Evolutionary conservation across 2,888 invertebrate genomes (phyloP), one percentile per base, ranked within the genome.

Genomic region (Pinctada fucata): DNA sequence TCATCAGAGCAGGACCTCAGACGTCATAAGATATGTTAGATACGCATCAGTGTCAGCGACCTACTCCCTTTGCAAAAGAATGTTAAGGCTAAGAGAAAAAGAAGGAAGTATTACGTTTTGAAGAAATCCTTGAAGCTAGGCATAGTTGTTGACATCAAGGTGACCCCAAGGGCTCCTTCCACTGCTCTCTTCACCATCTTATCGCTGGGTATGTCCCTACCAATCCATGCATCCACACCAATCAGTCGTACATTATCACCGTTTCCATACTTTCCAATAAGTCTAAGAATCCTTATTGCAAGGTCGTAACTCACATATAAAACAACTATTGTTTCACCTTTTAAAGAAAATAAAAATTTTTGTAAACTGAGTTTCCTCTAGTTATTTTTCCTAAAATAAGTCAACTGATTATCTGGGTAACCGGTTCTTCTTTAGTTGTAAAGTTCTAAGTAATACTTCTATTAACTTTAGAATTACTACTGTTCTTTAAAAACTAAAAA

Each of bases 191-290:
- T 91, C 74, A 90, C 81, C 47, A 90, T 87, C 81, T 87, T 75
- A 48, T 86, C 87, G 10, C 88, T 86, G 13, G 85, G 79, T 10
- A 50, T 45, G 16, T 84, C 80, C 8, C 91, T 83, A 5, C 91
- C 91, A 63, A 89, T 93, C 94, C 94, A 94, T 3, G 93, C 94
- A 82, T 94, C 94, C 70, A 93, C 94, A 5, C 94, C 94, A 67
- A 94, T 91, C 94, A 94, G 94, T 2, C 94, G 92, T 85, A 94
- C 93, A 47, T 66, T 76, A 2, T 90, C 88, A 5, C 70, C 73
- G 3, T 75, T 45, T 47, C 81, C 88, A 84, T 64, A 89, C 0
- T 92, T 85, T 50, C 90, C 86, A 0, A 93, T 94, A 4, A 93
- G 93, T 64, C 92, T 89, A 88, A 94, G 91, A n/a, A 94, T 90